Conservation (phyloP, 2,113 vertebrate species). For the Gambusia holbrooki region DNA sequence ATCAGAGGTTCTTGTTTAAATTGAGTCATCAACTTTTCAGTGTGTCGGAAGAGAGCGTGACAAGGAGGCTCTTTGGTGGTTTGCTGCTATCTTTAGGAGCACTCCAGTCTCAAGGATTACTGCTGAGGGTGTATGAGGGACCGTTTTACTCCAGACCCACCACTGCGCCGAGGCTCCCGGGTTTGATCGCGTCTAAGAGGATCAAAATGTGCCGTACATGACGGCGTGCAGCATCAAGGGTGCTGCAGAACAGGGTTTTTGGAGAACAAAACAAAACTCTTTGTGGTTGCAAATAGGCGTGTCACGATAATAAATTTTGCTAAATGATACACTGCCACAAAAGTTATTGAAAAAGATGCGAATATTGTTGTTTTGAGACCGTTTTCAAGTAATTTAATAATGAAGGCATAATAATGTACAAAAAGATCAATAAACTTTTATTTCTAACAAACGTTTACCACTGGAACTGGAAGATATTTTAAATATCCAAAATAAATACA, state of each 20-base stretch:
- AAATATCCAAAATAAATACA: no score
- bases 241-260: constrained; percentile 20
- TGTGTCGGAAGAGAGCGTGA: constrained; percentile 65
- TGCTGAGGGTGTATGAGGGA: constrained; percentile 52
- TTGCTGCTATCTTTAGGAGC: constrained; percentile 67
- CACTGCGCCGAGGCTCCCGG: constrained; percentile 29
- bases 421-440: no score
- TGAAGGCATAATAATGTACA: no score
- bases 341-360: no score
- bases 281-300: background rate
- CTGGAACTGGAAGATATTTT: no score
- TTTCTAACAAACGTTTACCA: no score
- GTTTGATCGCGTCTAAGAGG: constrained; percentile 22
- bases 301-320: no score
- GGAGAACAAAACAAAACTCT: background rate
- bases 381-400: no score
- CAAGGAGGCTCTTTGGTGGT: constrained; percentile 64
- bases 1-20: constrained; percentile 72
- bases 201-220: background rate
- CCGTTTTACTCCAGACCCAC: constrained; percentile 56
- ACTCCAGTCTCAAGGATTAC: constrained; percentile 66
- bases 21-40: constrained; percentile 72
- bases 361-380: no score
- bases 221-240: constrained; percentile 8
- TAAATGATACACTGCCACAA: no score